Conservation (phyloP, 2,797 vertebrate species). For the Bovichtus variegatus region DNA sequence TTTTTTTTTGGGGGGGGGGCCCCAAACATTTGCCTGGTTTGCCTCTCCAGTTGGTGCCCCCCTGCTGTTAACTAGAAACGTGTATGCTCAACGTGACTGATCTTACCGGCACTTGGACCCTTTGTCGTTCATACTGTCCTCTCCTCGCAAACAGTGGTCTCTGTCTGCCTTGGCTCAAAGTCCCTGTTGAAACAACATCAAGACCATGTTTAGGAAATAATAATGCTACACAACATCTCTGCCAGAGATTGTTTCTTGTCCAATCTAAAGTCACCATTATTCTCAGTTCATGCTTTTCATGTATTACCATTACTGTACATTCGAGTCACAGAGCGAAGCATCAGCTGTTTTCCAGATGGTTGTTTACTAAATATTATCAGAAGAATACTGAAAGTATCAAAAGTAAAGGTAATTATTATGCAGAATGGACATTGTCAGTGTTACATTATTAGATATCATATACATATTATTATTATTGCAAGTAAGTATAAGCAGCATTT, state of each 20-base stretch:
- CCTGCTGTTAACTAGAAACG: neutral
- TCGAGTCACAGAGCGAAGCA: neutral
- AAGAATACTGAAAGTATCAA: neutral
- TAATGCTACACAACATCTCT: neutral
- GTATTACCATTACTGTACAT: neutral
- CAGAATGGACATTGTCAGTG: neutral
- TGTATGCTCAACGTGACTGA: neutral
- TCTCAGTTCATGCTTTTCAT: neutral
- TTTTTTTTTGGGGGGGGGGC: no score
- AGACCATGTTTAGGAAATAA: neutral
- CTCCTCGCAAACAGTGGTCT: conserved; percentile 75
- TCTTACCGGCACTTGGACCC: conserved; percentile 54
- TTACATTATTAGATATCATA: neutral
- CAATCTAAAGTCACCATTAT: neutral
- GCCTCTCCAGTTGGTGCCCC: no score
- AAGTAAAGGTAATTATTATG: neutral
- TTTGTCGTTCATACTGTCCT: conserved; percentile 60
- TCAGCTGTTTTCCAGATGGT: neutral
- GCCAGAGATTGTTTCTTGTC: neutral
- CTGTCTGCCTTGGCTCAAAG: conserved; percentile 38
- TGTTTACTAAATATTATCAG: neutral
- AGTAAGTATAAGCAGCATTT: neutral
- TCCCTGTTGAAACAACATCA: conserved; percentile 46
- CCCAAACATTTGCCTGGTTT: no score
- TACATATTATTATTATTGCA: neutral